These are phyloP conservation scores for Dolichopus griseipennis DNA, from an alignment of 2,888 invertebrate genomes.

Conservation along the genomic window DNA sequence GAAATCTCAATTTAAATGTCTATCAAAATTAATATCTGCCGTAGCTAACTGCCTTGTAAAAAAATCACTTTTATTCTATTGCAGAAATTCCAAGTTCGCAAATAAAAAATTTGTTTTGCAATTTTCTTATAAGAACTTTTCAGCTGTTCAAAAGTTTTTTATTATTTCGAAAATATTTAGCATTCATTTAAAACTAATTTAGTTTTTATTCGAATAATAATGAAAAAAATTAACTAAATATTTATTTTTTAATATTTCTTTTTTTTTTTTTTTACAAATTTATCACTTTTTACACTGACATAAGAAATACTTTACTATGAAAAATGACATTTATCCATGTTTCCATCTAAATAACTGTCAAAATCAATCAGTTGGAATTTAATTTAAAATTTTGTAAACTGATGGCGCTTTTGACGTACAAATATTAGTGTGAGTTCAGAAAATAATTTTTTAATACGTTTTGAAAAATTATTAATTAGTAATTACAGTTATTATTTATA, in stretches of 20 bases:
- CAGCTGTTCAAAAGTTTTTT: not conserved
- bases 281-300: conserved; percentile 1
- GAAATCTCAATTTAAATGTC: not conserved
- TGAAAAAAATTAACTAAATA: conserved; percentile 2
- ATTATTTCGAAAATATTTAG: not conserved
- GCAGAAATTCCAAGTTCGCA: not conserved
- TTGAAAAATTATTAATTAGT: too few species aligned
- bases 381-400: too few species aligned
- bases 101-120: not conserved
- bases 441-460: too few species aligned
- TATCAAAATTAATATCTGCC: not conserved
- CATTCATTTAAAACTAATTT: not conserved
- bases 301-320: not conserved
- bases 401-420: too few species aligned
- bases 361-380: too few species aligned
- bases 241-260: not conserved
- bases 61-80: not conserved
- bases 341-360: not conserved
- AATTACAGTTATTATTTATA: too few species aligned
- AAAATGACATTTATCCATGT: not conserved
- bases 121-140: not conserved
- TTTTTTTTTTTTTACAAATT: not conserved
- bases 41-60: not conserved
- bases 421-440: too few species aligned
- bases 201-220: not conserved